Evolutionary conservation across 2,113 vertebrate species (phyloP).

Genomic region (Paramormyrops kingsleyae): DNA sequence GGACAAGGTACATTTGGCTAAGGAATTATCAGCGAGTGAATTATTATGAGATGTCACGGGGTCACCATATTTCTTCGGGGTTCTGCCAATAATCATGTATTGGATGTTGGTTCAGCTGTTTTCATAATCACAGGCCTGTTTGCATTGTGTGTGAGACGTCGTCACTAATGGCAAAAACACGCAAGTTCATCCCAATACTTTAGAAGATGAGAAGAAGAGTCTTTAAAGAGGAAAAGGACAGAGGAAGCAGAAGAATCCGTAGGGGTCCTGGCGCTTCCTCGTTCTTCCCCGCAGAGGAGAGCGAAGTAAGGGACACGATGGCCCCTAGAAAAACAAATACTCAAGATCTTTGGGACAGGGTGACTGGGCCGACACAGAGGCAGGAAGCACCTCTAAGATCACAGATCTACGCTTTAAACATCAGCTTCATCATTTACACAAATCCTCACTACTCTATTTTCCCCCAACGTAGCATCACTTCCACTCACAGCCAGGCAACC

Average conservation of each 20-base stretch:
- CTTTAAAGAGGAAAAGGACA: background rate
- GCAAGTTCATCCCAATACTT: constrained; percentile 15
- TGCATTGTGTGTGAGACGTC: constrained; percentile 22
- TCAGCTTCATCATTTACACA: background rate
- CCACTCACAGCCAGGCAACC: constrained; percentile 54
- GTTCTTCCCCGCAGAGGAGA: constrained; percentile 5
- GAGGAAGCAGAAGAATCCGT: background rate
- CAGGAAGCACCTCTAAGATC: background rate
- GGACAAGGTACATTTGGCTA: constrained; percentile 12
- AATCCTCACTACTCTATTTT: constrained; percentile 29
- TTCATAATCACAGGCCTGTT: constrained; percentile 25
- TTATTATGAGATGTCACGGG: constrained; percentile 16
- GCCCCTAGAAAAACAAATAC: background rate
- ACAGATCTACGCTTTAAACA: background rate
- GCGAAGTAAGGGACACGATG: background rate
- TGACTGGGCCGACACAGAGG: background rate
- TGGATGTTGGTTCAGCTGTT: constrained; percentile 31
- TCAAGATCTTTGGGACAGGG: background rate
- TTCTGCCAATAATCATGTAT: constrained; percentile 29
- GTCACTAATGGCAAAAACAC: constrained; percentile 24
- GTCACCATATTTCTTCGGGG: background rate
- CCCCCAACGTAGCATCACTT: constrained; percentile 63
- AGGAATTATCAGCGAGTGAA: constrained; percentile 15
- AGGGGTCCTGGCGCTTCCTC: background rate
- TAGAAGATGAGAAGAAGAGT: constrained; percentile 13